Base-by-base conservation (phyloP, 2,888 invertebrate genomes). In the Saturnia pavonia region DNA sequence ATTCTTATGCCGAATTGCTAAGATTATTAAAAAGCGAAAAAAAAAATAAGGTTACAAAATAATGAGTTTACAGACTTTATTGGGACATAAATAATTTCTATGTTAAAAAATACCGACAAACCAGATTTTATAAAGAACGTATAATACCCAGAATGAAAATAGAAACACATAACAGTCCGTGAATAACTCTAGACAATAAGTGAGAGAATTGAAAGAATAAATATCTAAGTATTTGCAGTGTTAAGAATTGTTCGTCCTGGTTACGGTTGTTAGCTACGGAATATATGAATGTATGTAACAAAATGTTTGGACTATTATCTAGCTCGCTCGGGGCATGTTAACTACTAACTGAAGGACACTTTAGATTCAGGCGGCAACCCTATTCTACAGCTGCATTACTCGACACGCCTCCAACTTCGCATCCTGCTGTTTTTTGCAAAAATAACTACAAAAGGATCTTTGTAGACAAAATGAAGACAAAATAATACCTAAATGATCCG, bases 401-500 rank as follows among this genome's bases (percentile, higher is more conserved):
- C 88, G 90, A 88, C 88, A 89, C 89, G 90, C 90, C 90, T 90
- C 81, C 85, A 80, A 88, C 88, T 88, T 84, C 85, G 83, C 89
- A 91, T 91, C 91, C 91, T 91, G 91, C 82, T 85, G 79, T 88
- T 90, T 90, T 91, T 91, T 90, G 87, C 87, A 80, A 88, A 90
- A 90, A 88, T 88, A 88, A 80, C 84, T 82, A 87, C 82, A 88
- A 88, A 87, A 82, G 82, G 85, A 86, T 88, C 87, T 85, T 88
- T 86, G 85, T 86, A 81, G 80, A 80, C 81, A 82, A 86, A 87
- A 83, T 80, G 77, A 81, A 73, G 72, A 80, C 76, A 79, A 69
- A 76, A 77, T 82, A 78, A 79, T 80, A 80, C 76, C 76, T 73
- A 77, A 79, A 76, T 76, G 66, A 77, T 74, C 77, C 71, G 73